phyloP scores from a whole-genome alignment of 2,888 invertebrate genomes.

The Drosophila hawaiiensis region DNA sequence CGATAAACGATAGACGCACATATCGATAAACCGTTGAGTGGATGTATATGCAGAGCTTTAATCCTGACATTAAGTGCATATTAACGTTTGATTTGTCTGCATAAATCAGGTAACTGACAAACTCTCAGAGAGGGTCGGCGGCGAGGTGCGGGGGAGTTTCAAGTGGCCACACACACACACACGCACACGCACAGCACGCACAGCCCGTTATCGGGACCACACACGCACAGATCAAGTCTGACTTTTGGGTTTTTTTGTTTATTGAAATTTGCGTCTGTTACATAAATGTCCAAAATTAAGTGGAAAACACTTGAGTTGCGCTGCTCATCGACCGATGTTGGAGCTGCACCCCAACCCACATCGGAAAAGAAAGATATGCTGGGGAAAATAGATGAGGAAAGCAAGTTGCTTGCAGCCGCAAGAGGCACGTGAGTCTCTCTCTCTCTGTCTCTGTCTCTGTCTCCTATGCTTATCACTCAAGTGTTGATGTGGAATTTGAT shows the following conservation, averaged over 20 bases:
- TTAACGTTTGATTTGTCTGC: constrained; percentile 75
- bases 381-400: constrained; percentile 8
- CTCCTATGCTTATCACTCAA: constrained; percentile 34
- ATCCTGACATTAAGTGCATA: constrained; percentile 61
- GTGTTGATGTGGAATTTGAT: constrained; percentile 74
- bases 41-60: not conserved
- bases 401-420: not conserved
- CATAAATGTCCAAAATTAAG: constrained; percentile 73
- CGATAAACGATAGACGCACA: constrained; percentile 48
- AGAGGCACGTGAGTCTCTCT: constrained; percentile 49
- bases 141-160: constrained; percentile 20
- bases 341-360: constrained; percentile 26
- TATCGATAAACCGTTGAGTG: constrained; percentile 8
- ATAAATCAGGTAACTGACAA: constrained; percentile 50
- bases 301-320: constrained; percentile 70
- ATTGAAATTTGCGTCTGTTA: constrained; percentile 67
- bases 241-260: constrained; percentile 55
- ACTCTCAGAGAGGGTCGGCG: not conserved
- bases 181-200: constrained; percentile 26
- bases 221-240: constrained; percentile 45
- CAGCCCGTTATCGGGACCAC: constrained; percentile 64
- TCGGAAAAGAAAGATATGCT: not conserved
- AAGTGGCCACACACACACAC: constrained; percentile 67
- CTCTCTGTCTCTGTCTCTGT: not conserved
- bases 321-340: constrained; percentile 31